These are phyloP conservation scores for Drosophila algonquin DNA, from an alignment of 2,888 invertebrate species.

Conservation along the genomic window DNA sequence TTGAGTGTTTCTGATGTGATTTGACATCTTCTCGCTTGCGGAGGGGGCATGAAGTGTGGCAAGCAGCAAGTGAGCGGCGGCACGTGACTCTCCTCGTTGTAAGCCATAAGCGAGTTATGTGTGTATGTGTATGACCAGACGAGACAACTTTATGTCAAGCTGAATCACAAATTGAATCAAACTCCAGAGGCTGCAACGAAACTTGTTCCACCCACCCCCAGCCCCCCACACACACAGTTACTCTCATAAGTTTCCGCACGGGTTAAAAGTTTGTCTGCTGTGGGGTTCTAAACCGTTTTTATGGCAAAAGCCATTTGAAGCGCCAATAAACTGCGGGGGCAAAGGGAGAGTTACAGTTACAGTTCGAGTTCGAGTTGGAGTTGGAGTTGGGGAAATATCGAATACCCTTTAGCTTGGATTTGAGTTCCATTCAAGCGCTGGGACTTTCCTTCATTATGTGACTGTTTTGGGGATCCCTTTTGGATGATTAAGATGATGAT, in stretches of 20 bases:
- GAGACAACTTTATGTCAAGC: constrained; percentile 58
- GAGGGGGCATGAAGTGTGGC: background rate
- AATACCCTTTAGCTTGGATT: background rate
- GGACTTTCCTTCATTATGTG: no score
- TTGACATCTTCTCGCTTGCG: constrained; percentile 58
- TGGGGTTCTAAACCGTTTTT: background rate
- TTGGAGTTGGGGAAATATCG: background rate
- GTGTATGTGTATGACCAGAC: constrained; percentile 32
- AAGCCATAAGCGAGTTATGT: constrained; percentile 67
- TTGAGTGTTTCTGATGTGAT: constrained; percentile 63
- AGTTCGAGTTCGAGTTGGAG: no score
- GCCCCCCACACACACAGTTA: background rate
- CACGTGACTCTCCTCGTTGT: constrained; percentile 66
- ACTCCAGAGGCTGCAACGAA: constrained; percentile 66
- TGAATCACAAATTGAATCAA: constrained; percentile 69
- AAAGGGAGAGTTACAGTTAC: background rate
- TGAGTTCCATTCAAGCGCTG: no score
- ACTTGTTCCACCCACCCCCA: constrained; percentile 48
- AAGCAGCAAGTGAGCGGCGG: constrained; percentile 33
- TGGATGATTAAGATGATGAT: no score
- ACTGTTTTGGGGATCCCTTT: background rate
- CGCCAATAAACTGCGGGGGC: background rate
- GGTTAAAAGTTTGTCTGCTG: constrained; percentile 35
- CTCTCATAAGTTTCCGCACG: background rate
- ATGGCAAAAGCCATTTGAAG: background rate